phyloP scores from a whole-genome alignment of 2,113 vertebrate species.

The Perca flavescens region DNA sequence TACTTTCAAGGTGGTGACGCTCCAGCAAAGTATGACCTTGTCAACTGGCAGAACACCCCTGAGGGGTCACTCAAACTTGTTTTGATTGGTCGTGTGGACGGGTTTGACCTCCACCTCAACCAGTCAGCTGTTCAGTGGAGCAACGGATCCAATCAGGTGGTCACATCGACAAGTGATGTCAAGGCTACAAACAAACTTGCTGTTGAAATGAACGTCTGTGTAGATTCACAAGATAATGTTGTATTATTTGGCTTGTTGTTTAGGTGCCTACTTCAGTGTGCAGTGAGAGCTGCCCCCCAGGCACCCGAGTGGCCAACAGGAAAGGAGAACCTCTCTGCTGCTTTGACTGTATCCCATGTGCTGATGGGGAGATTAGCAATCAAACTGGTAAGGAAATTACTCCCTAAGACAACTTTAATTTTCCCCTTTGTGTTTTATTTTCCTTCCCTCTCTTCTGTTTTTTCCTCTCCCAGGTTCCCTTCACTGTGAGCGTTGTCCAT shows the following conservation, averaged over 20 bases:
- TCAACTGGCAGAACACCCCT: constrained; percentile 80
- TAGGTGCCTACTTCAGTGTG: constrained; percentile 84
- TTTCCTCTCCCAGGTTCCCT: constrained; percentile 69
- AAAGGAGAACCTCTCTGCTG: constrained; percentile 84
- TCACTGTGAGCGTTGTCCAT: constrained; percentile 75
- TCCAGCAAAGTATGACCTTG: constrained; percentile 81
- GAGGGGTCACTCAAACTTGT: constrained; percentile 66
- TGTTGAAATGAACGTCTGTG: background rate
- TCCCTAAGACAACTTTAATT: background rate
- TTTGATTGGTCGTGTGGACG: constrained; percentile 73
- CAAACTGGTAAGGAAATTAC: constrained; percentile 65
- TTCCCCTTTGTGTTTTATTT: background rate
- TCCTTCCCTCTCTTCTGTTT: background rate
- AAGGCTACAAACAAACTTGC: background rate
- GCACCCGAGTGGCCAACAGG: constrained; percentile 77
- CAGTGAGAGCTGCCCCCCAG: constrained; percentile 78
- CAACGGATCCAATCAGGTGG: constrained; percentile 57
- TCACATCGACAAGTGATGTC: background rate
- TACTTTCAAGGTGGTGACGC: constrained; percentile 77
- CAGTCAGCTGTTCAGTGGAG: constrained; percentile 79
- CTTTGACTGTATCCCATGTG: constrained; percentile 85
- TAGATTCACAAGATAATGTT: background rate
- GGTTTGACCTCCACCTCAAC: constrained; percentile 72
- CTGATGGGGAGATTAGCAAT: constrained; percentile 84
- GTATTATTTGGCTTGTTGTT: background rate